Base-by-base conservation (phyloP, 2,113 vertebrate species). In the Bubo scandiacus region DNA sequence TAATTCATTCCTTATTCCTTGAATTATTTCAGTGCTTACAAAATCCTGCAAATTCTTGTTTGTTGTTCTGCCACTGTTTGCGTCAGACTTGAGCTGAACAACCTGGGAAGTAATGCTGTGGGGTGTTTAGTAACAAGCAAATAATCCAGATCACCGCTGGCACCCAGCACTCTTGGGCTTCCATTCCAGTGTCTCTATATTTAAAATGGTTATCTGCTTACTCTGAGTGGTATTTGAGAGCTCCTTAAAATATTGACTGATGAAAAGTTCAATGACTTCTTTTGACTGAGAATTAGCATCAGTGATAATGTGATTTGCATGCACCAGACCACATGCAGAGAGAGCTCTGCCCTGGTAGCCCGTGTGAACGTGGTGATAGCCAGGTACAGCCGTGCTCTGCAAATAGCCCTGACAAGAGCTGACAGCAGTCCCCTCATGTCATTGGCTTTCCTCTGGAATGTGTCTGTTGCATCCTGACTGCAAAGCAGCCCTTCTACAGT, bases 171-270 rank as follows among this genome's bases (percentile, higher is more conserved):
- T 34, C 11, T 19, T 14, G 1, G 45, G 43, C 75, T 75, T 21
- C 89, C 89, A 61, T 79, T 65, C 49, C 62, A 2, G 25, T 5
- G 65, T 8, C 83, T 75, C 88, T 94, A 62, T 91, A 91, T 95
- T 96, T 97, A 65, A 92, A 94, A 65, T 42, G 49, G 61, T 92
- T 91, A 91, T 94, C 97, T 92, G 87, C 91, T 95, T 81, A 80
- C 6, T 14, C 59, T 5, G 8, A 80, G 47, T 45, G 81, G 73
- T 91, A 6, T 71, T 89, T 47, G 34, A 93, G 75, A 80, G 12
- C 92, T 94, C 86, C 92, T 95, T 81, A 45, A 89, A 85, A 92
- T 74, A 74, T 4, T 36, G 75, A 11, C 88, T 92, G 89, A 6
- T 45, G 86, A n/a, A 30, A 87, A 74, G 85, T 81, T 71, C 58